A percentile compares a stretch with the other conserved stretches of the same genome.
Evolutionary conservation across 2,888 invertebrate genomes (phyloP).

Genomic region (Liodrosophila aerea): DNA sequence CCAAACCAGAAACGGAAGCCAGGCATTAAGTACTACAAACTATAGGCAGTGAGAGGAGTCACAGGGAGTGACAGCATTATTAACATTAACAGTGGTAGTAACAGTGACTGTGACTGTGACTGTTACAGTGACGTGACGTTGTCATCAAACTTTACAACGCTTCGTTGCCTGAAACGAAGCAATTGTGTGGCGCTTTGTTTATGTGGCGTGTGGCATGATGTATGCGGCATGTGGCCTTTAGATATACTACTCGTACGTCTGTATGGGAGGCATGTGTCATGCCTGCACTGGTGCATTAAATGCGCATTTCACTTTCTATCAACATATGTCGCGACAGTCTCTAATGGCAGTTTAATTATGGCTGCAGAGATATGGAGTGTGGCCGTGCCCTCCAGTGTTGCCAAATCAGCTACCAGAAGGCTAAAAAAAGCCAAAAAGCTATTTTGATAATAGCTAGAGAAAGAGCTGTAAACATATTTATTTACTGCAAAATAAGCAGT

Average conservation of each 20-base stretch:
- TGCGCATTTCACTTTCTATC: conserved; percentile 76
- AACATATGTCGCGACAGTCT: conserved; percentile 21
- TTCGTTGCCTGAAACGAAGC: conserved; percentile 60
- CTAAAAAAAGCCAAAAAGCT: too few species aligned
- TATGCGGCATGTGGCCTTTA: too few species aligned
- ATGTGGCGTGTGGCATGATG: conserved; percentile 26
- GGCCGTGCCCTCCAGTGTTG: conserved; percentile 58
- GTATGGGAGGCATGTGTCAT: too few species aligned
- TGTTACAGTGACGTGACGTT: conserved; percentile 19
- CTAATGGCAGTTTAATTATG: conserved; percentile 75
- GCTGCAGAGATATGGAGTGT: conserved; percentile 25
- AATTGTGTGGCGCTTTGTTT: conserved; percentile 27
- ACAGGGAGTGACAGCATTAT: conserved; percentile 1
- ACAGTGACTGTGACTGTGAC: conserved; percentile 7
- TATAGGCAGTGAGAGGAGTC: conserved; percentile 7
- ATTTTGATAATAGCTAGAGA: too few species aligned
- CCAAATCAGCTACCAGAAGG: too few species aligned
- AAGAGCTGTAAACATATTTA: too few species aligned
- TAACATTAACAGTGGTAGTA: conserved; percentile 3
- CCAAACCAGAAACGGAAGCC: conserved; percentile 58
- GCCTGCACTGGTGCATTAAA: conserved; percentile 63
- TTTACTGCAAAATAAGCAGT: too few species aligned
- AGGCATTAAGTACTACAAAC: conserved; percentile 28
- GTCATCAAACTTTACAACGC: conserved; percentile 54
- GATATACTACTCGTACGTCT: too few species aligned